Conservation (phyloP, 2,888 invertebrate species). For the Melitaea athalia region DNA sequence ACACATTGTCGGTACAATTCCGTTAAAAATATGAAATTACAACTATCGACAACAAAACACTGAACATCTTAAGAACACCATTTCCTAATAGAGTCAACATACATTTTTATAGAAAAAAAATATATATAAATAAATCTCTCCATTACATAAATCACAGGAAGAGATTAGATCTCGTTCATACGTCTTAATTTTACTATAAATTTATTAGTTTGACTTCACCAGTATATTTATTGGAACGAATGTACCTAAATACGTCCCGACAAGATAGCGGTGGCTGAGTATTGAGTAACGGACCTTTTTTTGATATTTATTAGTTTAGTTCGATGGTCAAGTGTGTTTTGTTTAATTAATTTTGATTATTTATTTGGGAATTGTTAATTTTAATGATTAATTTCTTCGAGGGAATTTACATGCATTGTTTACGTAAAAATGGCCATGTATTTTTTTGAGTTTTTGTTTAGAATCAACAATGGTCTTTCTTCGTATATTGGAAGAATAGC, state of each 20-base stretch:
- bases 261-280: slow-evolving; percentile 65
- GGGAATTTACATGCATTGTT: too few relatives aligned
- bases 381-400: too few relatives aligned
- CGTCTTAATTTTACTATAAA: slow-evolving; percentile 78
- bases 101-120: slow-evolving; percentile 50
- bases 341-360: slow-evolving; percentile 20
- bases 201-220: slow-evolving; percentile 61
- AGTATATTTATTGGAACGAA: slow-evolving; percentile 64
- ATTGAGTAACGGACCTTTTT: slow-evolving; percentile 64
- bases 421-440: too few relatives aligned
- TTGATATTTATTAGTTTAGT: slow-evolving; percentile 58
- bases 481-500: too few relatives aligned
- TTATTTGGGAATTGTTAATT: background rate
- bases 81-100: slow-evolving; percentile 48
- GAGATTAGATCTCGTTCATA: slow-evolving; percentile 77
- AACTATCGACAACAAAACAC: too few relatives aligned
- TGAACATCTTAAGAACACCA: background rate
- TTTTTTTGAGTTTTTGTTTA: too few relatives aligned
- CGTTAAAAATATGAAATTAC: too few relatives aligned
- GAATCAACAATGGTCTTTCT: too few relatives aligned
- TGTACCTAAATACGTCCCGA: slow-evolving; percentile 76
- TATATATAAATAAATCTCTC: slow-evolving; percentile 60
- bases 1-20: too few relatives aligned
- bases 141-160: slow-evolving; percentile 66
- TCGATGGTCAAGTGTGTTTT: slow-evolving; percentile 41